Evolutionary conservation across 2,797 vertebrate species (phyloP).

Genomic region (Silurus lanzhouensis): DNA sequence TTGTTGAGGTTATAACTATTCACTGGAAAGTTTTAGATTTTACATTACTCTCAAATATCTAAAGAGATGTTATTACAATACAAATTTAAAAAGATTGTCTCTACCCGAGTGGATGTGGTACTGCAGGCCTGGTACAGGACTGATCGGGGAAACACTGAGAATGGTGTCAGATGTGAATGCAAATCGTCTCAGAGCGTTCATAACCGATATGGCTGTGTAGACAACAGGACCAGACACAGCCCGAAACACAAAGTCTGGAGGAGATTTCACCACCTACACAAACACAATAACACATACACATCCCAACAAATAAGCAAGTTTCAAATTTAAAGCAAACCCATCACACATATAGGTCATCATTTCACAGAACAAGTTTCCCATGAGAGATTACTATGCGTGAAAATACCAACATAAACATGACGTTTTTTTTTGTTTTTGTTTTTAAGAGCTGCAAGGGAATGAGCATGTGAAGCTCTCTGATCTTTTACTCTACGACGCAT

Average conservation of each 20-base stretch:
- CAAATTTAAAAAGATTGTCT: constrained; percentile 17
- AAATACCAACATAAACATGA: neutral
- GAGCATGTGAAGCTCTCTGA: constrained; percentile 8
- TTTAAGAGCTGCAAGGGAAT: neutral
- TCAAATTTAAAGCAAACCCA: neutral
- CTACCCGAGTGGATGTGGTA: constrained; percentile 94
- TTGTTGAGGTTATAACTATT: too few species aligned
- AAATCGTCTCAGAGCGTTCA: constrained; percentile 84
- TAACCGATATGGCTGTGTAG: constrained; percentile 91
- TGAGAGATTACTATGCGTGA: neutral
- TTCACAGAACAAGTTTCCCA: neutral
- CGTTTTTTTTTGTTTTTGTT: neutral
- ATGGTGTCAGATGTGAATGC: constrained; percentile 74
- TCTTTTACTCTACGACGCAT: constrained; percentile 20
- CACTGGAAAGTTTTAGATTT: neutral
- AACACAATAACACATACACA: constrained; percentile 43
- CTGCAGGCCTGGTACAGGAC: constrained; percentile 78
- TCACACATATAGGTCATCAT: neutral
- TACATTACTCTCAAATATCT: neutral
- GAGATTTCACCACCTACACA: constrained; percentile 83
- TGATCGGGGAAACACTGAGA: constrained; percentile 80
- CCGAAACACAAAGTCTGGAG: constrained; percentile 87
- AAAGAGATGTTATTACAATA: neutral
- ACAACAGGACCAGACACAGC: constrained; percentile 89
- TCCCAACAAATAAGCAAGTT: neutral